Conservation (phyloP, 2,797 vertebrate genomes). For the Acanthopagrus latus region DNA sequence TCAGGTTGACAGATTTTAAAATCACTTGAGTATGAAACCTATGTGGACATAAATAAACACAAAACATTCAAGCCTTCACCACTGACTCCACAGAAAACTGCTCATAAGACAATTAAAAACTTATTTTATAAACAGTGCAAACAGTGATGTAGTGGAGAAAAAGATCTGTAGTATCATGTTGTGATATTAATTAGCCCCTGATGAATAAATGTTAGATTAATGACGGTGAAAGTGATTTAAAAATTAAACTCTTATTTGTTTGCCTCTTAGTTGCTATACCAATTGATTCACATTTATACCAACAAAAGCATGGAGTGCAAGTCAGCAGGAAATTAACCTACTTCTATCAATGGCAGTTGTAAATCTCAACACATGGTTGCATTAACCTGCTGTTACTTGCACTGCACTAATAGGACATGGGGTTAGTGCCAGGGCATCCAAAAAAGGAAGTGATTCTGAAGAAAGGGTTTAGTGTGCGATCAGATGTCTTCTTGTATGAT, state of each 20-base stretch:
- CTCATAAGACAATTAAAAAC: neutral
- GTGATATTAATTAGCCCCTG: neutral
- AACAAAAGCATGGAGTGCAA: neutral
- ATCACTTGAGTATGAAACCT: neutral
- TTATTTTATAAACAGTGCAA: neutral
- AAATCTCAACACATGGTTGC: neutral
- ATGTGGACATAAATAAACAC: neutral
- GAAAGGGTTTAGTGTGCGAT: constrained; percentile 19
- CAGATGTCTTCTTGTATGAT: neutral
- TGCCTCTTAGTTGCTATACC: too few species aligned
- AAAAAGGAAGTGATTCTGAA: constrained; percentile 7
- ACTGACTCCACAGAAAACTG: neutral
- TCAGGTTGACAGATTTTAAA: neutral
- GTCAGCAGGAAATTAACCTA: neutral
- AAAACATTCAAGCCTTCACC: neutral
- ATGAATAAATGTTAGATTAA: neutral
- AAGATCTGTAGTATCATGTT: neutral
- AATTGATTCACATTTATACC: neutral
- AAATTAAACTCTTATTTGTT: too few species aligned
- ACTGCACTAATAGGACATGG: neutral
- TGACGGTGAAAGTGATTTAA: too few species aligned
- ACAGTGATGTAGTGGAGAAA: neutral
- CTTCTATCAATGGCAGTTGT: neutral
- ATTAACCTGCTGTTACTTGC: neutral
- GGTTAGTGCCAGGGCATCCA: neutral